A percentile compares a stretch with the other conserved stretches of the same genome.
Conservation (phyloP, 2,888 invertebrate genomes). For the Erannis defoliaria region DNA sequence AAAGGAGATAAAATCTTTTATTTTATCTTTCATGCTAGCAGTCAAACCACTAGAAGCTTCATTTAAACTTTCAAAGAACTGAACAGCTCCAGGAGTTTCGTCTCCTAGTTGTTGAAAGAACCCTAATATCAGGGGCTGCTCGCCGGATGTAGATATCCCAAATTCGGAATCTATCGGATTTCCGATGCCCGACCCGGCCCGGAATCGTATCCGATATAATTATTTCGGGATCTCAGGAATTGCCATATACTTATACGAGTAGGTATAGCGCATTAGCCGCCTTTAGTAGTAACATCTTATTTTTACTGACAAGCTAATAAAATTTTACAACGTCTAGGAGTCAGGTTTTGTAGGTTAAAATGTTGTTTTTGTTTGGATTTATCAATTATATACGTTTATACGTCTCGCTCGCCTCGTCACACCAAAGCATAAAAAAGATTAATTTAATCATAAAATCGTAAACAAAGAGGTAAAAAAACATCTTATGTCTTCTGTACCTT, state of each 20-base stretch:
- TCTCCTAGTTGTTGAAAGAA: constrained; percentile 24
- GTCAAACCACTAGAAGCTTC: neutral
- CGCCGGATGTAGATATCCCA: constrained; percentile 43
- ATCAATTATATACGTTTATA: too few relatives aligned
- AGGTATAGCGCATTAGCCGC: constrained; percentile 32
- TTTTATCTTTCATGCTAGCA: neutral
- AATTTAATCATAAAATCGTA: too few relatives aligned
- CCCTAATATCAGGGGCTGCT: constrained; percentile 24
- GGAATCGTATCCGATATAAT: constrained; percentile 41
- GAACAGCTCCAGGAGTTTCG: constrained; percentile 11
- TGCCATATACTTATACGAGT: constrained; percentile 26
- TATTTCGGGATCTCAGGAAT: constrained; percentile 41
- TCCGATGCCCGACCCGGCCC: constrained; percentile 40
- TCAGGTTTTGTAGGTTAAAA: neutral
- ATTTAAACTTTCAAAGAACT: neutral
- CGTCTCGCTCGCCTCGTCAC: too few relatives aligned
- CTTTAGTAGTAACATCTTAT: constrained; percentile 16
- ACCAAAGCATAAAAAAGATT: too few relatives aligned
- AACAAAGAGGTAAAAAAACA: too few relatives aligned
- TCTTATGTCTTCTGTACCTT: too few relatives aligned
- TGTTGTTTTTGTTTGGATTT: too few relatives aligned
- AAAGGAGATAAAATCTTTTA: constrained; percentile 6
- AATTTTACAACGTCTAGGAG: neutral
- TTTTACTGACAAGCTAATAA: constrained; percentile 25
- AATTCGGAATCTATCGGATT: constrained; percentile 40